A percentile compares a stretch with the other conserved stretches of the same genome.
Evolutionary conservation across 2,888 invertebrate genomes (phyloP).

Genomic region (Chouioia cunea): DNA sequence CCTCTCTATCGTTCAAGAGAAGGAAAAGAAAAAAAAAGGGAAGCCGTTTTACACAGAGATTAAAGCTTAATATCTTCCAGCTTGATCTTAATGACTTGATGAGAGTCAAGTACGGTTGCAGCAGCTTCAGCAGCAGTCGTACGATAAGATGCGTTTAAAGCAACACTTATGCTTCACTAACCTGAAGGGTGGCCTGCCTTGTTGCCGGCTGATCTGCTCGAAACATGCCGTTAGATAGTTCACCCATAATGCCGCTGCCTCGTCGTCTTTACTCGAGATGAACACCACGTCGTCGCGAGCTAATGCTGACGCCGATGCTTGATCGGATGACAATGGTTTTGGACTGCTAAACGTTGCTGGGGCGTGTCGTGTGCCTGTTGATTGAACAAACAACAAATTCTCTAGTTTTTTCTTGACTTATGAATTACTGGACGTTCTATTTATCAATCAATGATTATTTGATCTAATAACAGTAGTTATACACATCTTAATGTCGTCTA

Average conservation of each 20-base stretch:
- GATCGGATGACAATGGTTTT: conserved; percentile 47
- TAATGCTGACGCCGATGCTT: conserved; percentile 54
- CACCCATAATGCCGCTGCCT: conserved; percentile 84
- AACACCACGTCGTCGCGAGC: conserved; percentile 86
- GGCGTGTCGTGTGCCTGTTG: conserved; percentile 57
- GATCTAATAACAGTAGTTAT: too few relatives aligned
- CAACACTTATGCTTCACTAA: conserved; percentile 14
- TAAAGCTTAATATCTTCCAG: background rate
- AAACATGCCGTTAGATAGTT: conserved; percentile 86
- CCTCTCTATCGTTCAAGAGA: background rate
- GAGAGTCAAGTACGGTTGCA: background rate
- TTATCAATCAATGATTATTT: too few relatives aligned
- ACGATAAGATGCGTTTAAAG: background rate
- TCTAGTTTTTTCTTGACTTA: too few relatives aligned
- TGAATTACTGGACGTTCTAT: too few relatives aligned
- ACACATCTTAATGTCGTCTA: too few relatives aligned
- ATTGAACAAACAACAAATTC: too few relatives aligned
- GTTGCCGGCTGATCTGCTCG: conserved; percentile 86
- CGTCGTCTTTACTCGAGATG: conserved; percentile 82
- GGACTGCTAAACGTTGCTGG: conserved; percentile 40
- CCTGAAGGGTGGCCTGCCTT: conserved; percentile 77
- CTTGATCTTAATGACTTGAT: background rate
- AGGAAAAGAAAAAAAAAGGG: background rate
- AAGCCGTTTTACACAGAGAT: background rate
- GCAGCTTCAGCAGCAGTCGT: background rate